Evolutionary conservation across 2,113 vertebrate species (phyloP), one percentile per base, ranked within the genome.

Genomic region (Neogobius melanostomus): DNA sequence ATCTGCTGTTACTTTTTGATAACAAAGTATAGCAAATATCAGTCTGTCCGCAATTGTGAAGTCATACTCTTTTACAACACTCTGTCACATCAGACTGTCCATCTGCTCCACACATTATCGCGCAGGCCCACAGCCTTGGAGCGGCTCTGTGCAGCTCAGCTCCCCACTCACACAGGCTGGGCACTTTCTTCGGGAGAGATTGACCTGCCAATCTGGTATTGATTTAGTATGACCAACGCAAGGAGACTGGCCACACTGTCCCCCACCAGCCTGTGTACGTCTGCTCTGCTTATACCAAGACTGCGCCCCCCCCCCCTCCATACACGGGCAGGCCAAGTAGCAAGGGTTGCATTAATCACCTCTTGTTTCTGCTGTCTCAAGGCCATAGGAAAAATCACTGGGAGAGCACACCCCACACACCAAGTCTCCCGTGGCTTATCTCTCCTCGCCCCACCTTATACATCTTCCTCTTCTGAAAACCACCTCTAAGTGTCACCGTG

Each of bases 151-250:
- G 69, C 73, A 52, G 68, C 80, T 71, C 75, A 43, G n/a, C 60
- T 60, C 62, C 64, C 83, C 79, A 64, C 74, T 36, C 28, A 71
- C 86, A 89, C 86, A 85, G 86, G 74, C 84, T 83, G 82, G 66
- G 85, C 74, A 67, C 63, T 84, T 73, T 66, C 77, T 82, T 76
- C 56, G 68, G 50, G 84, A 85, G 68, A 82, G 77, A 66, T 67
- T 56, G 63, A 74, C 17, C 21, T 3, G 71, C 82, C 85, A 87
- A 85, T 84, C 59, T 45, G 59, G 44, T 61, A 61, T 61, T 45
- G 59, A 61, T 61, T 61, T 44, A 44, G 14, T 42, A 14, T 42
- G 14, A 61, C 59, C 36, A 61, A 45, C 44, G 42, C 59, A 61
- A 44, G 59, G 15, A 61, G 59, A 57, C 21, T 11, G 21, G n/a